Percentiles rank a stretch among this genome's conserved stretches.
phyloP scores from a whole-genome alignment of 1,140 invertebrate species.

The Dufourea novaeangliae region DNA sequence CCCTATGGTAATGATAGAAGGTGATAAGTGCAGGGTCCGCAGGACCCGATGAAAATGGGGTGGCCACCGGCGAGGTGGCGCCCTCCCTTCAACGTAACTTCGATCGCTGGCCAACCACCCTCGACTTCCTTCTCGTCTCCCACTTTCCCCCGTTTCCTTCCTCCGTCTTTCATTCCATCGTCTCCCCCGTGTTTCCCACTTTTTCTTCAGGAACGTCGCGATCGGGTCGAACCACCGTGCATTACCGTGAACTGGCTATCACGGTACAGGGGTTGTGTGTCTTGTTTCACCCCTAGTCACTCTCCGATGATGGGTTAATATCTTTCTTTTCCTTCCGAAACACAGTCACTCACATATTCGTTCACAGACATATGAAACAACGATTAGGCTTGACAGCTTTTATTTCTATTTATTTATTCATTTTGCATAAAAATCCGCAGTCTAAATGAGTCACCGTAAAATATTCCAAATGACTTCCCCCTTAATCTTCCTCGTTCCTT shows the following conservation, averaged over 20 bases:
- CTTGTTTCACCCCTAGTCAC: no score
- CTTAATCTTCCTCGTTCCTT: not conserved
- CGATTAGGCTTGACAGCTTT: no score
- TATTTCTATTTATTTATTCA: no score
- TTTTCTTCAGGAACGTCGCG: not conserved
- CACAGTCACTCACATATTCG: no score
- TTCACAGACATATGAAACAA: no score
- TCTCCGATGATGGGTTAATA: no score
- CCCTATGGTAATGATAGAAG: not conserved
- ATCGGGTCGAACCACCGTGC: not conserved
- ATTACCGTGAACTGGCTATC: not conserved
- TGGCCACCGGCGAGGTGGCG: constrained; percentile 73
- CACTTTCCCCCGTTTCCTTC: not conserved
- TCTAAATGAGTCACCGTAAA: no score
- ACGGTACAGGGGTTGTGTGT: no score
- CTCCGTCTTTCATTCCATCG: not conserved
- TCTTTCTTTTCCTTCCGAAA: no score
- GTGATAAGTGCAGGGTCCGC: not conserved
- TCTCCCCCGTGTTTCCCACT: not conserved
- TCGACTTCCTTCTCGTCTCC: not conserved
- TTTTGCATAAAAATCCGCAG: no score
- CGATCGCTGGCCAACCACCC: constrained; percentile 68
- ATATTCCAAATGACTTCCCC: no score
- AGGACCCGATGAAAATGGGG: constrained; percentile 53
- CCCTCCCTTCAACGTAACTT: constrained; percentile 71